Base-by-base conservation (phyloP, 92 coral and sea anemone species). In the Paragorgia papillata region DNA sequence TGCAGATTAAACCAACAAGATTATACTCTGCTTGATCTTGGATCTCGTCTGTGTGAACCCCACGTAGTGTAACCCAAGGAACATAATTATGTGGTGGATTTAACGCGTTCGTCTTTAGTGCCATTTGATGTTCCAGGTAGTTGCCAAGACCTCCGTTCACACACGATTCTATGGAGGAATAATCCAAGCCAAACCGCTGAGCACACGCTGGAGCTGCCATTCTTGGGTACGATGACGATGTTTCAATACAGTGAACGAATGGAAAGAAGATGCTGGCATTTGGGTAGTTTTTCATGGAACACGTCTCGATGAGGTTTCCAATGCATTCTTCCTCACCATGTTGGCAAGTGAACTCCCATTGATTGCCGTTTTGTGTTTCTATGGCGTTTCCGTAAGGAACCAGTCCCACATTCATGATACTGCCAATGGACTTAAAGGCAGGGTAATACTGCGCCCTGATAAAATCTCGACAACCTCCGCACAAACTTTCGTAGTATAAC, bases 61-160 rank as follows among this genome's bases (percentile, higher is more conserved):
- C 95, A 56, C 86, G 86, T 82, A 89, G 69, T 2, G 95, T 89
- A 1, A 89, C 67, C 95, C 95, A 89, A n/a, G 95, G 90, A 15
- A 89, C 95, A 60, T 75, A 89, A 22, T 69, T 35, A 60, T 89
- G 95, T 7, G 50, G 85, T 8, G 95, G 95, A 27, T 79, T 34
- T n/a, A 89, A 77, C 0, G 86, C 89, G 58, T 89, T 69, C 2
- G 95, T 89, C 79, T 86, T 89, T 74, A 79, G 57, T 5, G 90
- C 95, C 95, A 89, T 89, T 62, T 87, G 82, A 66, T 86, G 95
- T 60, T 89, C 95, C 62, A 86, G 67, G 46, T 51, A 54, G 79
- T 88, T 88, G 48, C 92, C 92, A 41, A 79, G 76, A 5, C 84
- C 62, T 0, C 92, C 85, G 12, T 62, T 73, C 28, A 75, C 89